These are phyloP conservation scores for Endomychus coccineus DNA, from an alignment of 2,888 invertebrate genomes.

Conservation along the genomic window DNA sequence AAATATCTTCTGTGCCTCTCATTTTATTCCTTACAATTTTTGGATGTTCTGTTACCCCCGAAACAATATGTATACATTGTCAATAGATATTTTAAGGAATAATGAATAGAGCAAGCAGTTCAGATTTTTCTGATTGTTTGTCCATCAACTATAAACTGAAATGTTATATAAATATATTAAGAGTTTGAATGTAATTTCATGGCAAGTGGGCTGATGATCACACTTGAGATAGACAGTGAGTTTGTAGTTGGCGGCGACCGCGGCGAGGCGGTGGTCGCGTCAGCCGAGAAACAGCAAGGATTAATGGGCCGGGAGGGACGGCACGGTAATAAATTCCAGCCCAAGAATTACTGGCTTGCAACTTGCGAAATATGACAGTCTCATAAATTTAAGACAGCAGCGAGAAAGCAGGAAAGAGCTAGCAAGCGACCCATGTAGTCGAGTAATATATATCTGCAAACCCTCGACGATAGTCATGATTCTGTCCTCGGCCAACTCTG, in stretches of 20 bases:
- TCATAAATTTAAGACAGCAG: slow-evolving; percentile 48
- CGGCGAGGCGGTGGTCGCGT: slow-evolving; percentile 33
- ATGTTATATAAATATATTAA: no score
- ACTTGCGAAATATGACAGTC: slow-evolving; percentile 54
- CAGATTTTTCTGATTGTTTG: no score
- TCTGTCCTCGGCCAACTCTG: slow-evolving; percentile 31
- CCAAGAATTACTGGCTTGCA: slow-evolving; percentile 54
- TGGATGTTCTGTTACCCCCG: no score
- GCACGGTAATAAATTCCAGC: slow-evolving; percentile 51
- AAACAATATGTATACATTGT: no score
- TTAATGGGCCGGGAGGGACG: slow-evolving; percentile 48
- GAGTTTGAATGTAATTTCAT: no score
- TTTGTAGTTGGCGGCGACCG: slow-evolving; percentile 14
- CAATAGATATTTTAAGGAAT: no score
- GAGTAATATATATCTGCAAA: slow-evolving; percentile 35
- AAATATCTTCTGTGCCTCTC: no score
- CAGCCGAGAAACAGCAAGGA: slow-evolving; percentile 32
- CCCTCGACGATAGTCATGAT: slow-evolving; percentile 34
- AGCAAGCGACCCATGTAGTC: slow-evolving; percentile 37
- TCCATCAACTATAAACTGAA: no score
- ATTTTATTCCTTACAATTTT: no score
- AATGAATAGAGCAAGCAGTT: no score
- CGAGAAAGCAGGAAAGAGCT: slow-evolving; percentile 37
- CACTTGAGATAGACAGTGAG: no score
- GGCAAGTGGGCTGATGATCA: no score